A percentile compares a stretch with the other conserved stretches of the same genome.
These are phyloP conservation scores for Grammomys dolichurus DNA, from an alignment of 2,113 vertebrate species.

Conservation along the genomic window DNA sequence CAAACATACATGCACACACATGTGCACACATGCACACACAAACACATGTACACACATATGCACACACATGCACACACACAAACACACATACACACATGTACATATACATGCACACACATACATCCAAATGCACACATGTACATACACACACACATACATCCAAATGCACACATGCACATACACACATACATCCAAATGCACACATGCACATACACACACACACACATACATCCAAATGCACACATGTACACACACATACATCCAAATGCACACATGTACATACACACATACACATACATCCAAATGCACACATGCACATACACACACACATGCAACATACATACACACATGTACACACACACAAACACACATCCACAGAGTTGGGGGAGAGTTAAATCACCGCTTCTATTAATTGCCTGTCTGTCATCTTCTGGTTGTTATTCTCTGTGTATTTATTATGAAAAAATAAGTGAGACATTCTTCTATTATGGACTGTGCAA, in stretches of 20 bases:
- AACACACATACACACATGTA: neutral
- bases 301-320: neutral
- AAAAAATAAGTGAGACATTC: neutral
- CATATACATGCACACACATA: too few relatives aligned
- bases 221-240: neutral
- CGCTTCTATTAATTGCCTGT: neutral
- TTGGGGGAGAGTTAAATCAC: neutral
- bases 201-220: too few relatives aligned
- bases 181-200: neutral
- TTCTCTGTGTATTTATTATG: conserved; percentile 3
- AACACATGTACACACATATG: too few relatives aligned
- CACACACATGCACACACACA: neutral
- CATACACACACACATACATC: too few relatives aligned
- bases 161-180: neutral
- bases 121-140: too few relatives aligned
- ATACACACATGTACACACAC: neutral
- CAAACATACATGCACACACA: too few relatives aligned
- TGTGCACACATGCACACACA: too few relatives aligned
- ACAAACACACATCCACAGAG: neutral
- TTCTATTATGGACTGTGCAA: neutral
- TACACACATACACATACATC: too few relatives aligned
- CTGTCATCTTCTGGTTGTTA: neutral
- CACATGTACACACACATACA: too few relatives aligned
- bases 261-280: too few relatives aligned
- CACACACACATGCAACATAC: neutral